Evolutionary conservation across 2,797 vertebrate genomes (phyloP).

Genomic region (Enteromius anoplus): DNA sequence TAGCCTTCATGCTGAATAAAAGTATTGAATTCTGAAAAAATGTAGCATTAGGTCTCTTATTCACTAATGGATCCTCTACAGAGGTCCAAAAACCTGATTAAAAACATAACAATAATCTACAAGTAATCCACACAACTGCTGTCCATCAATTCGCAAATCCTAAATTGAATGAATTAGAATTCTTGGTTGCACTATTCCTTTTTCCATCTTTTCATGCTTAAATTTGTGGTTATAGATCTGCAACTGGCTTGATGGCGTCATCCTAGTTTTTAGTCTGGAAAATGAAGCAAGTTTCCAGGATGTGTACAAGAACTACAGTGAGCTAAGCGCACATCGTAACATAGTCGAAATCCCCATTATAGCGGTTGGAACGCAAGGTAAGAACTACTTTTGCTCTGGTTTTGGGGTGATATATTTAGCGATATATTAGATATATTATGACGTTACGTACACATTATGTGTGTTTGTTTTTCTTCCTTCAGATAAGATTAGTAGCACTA

Average conservation of each 20-base stretch:
- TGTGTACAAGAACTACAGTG: constrained; percentile 82
- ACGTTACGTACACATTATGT: background rate
- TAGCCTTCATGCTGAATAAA: background rate
- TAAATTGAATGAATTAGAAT: background rate
- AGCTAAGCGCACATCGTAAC: constrained; percentile 78
- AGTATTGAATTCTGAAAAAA: background rate
- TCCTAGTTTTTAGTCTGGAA: constrained; percentile 96
- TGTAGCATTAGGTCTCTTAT: background rate
- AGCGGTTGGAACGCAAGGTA: constrained; percentile 94
- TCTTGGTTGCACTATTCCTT: background rate
- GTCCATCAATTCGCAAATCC: background rate
- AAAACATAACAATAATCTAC: background rate
- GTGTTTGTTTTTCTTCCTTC: constrained; percentile 33
- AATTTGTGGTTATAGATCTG: constrained; percentile 80
- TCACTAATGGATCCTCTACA: background rate
- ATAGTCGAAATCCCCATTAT: constrained; percentile 82
- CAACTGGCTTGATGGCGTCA: constrained; percentile 91
- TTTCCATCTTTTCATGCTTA: background rate
- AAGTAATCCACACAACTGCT: background rate
- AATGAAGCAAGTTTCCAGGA: constrained; percentile 93
- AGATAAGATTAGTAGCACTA: constrained; percentile 93
- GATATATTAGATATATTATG: no score
- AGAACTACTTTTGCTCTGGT: constrained; percentile 39
- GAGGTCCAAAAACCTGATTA: background rate
- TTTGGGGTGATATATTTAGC: background rate